A percentile compares a stretch with the other conserved stretches of the same genome.
phyloP scores from a whole-genome alignment of 2,888 invertebrate genomes.

The Serrognathus titanus region DNA sequence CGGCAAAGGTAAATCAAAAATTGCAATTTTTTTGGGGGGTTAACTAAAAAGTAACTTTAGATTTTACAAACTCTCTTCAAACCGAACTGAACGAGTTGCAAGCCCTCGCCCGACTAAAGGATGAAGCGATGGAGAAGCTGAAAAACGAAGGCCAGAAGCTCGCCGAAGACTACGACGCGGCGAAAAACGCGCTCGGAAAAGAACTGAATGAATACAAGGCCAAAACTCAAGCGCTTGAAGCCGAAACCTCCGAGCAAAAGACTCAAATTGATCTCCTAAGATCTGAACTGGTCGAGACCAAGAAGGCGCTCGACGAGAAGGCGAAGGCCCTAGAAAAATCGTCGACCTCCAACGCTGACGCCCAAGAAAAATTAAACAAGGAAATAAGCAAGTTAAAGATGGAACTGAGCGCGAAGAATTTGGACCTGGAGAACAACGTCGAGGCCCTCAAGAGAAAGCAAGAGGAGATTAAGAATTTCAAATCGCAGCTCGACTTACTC shows the following conservation, averaged over 20 bases:
- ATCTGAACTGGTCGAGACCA: slow-evolving; percentile 18
- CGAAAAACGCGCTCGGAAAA: slow-evolving; percentile 27
- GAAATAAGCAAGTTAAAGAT: slow-evolving; percentile 41
- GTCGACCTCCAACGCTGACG: slow-evolving; percentile 20
- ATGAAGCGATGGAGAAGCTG: slow-evolving; percentile 8
- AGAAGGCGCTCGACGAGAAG: slow-evolving; percentile 26
- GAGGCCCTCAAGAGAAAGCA: slow-evolving; percentile 45
- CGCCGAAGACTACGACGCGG: slow-evolving; percentile 29
- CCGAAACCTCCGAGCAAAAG: slow-evolving; percentile 22
- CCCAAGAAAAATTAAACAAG: slow-evolving; percentile 35
- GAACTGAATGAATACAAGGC: slow-evolving; percentile 26
- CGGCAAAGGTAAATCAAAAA: slow-evolving; percentile 49
- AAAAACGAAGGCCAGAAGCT: slow-evolving; percentile 9
- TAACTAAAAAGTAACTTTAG: slow-evolving; percentile 9
- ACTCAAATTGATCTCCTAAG: slow-evolving; percentile 17
- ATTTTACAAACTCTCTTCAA: slow-evolving; percentile 19
- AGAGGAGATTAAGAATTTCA: slow-evolving; percentile 36
- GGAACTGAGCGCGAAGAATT: slow-evolving; percentile 53
- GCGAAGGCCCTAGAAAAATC: slow-evolving; percentile 21
- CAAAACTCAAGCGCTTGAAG: slow-evolving; percentile 14
- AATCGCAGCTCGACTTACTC: slow-evolving; percentile 41
- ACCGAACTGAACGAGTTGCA: slow-evolving; percentile 15
- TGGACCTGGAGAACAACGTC: slow-evolving; percentile 54
- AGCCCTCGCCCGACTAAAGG: slow-evolving; percentile 8
- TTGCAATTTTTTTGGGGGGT: not conserved